Evolutionary conservation across 53 echinoderm and acorn worm species (phyloP), one percentile per base, ranked within the genome.

Genomic region (Antedon mediterranea): DNA sequence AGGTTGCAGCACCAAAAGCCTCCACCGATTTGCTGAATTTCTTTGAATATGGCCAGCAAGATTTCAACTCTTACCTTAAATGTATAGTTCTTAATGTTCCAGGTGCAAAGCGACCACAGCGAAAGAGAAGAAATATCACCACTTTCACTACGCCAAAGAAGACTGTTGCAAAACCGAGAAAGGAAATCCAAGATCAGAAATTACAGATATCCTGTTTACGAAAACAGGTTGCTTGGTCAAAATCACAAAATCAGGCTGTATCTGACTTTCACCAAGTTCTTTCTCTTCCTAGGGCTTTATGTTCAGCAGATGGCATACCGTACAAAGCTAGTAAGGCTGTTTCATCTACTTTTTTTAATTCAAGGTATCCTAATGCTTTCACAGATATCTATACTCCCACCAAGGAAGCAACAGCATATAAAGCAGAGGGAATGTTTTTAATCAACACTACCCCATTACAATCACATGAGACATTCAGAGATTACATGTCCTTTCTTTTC

Each of bases 391-490:
- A 73, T 29, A 57, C 73, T 4, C 72, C 33, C 5, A 0, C 18
- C 34, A n/a, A 3, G 20, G 33, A 27, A 9, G 29, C 32, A 32
- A 30, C 31, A 0, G 81, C 81, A 57, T 79, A 75, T 30, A 72
- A 89, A 14, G 31, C 85, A 37, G 89, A 85, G 30, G 85, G 89
- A 18, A 82, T 85, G 85, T 85, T 89, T 31, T 33, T 89, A n/a
- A 85, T 89, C 0, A 82, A 85, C 34, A 82, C 82, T 4, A 79
- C 72, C 43, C 89, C 89, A 3, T 76, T 82, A 29, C 73, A 43
- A 33, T 74, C 71, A 37, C 79, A 89, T 18, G 76, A 74, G 30
- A 85, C 79, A 31, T 79, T 82, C 71, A 75, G 82, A 23, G 82
- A 85, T 33, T 82, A 82, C 75, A 30, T 85, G 23, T 15, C 27